phyloP scores from a whole-genome alignment of 2,888 invertebrate genomes.

The Hyppa rectilinea region DNA sequence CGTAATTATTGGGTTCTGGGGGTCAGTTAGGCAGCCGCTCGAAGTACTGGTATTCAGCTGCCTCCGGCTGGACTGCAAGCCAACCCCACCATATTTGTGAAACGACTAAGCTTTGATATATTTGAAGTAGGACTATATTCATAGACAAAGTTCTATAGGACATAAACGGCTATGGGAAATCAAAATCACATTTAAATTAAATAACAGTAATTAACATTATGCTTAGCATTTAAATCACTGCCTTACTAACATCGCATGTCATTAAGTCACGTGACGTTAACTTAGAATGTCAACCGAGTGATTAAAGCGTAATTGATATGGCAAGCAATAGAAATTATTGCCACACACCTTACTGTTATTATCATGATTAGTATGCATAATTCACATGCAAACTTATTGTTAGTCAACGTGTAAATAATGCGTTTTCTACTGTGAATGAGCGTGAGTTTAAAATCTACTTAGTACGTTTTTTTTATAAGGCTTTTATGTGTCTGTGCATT shows the following conservation, averaged over 20 bases:
- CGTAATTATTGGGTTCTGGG: no score
- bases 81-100: no score
- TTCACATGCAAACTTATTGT: constrained; percentile 29
- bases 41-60: no score
- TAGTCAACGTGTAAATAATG: constrained; percentile 15
- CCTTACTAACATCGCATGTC: constrained; percentile 47
- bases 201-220: constrained; percentile 10
- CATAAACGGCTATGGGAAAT: background rate
- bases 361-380: constrained; percentile 33
- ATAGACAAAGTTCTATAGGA: background rate
- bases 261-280: constrained; percentile 42
- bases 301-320: constrained; percentile 52
- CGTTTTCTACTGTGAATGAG: constrained; percentile 16
- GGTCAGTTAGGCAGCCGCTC: no score
- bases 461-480: constrained; percentile 6
- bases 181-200: constrained; percentile 10
- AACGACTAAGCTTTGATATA: no score
- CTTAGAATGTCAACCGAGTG: constrained; percentile 44
- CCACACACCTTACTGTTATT: constrained; percentile 38
- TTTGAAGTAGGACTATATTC: background rate
- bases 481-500: background rate
- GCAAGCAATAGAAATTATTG: constrained; percentile 48
- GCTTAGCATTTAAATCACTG: constrained; percentile 29
- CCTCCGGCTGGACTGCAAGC: no score
- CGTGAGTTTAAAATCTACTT: constrained; percentile 52